Base-by-base conservation (phyloP, 1,140 invertebrate species). In the Colletes latitarsis region DNA sequence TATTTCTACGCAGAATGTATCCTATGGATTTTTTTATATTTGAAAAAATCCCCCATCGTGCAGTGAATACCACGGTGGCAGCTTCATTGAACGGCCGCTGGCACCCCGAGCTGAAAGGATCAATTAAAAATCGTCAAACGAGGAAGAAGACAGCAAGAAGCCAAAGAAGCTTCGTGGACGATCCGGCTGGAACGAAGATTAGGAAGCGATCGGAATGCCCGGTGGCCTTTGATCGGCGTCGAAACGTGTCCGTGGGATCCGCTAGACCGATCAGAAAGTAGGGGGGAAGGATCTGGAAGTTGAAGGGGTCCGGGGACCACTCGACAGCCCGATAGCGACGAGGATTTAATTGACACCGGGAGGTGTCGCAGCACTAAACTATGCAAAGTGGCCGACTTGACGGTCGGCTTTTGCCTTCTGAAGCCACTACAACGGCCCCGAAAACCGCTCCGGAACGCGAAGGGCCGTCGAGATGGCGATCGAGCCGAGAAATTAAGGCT, bases 321-420 rank as follows among this genome's bases (percentile, higher is more conserved):
- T 82, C 74, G 76, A 73, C 70, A 67, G 74, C 46, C 78, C 64
- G 85, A 86, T 86, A 86, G 58, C 84, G 72, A 85, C 76, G 76
- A 80, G 85, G 73, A 86, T 86, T 87, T 87, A 89, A 89, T 89
- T 84, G 92, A 92, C 91, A 91, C 90, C 88, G 88, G 88, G 84
- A 92, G 91, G 91, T 92, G 91, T 92, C 90, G 84, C 86, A 88
- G 88, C 86, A 89, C 88, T 86, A 90, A 92, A 91, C 91, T 91
- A 92, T 91, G 89, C 89, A 91, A 90, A 91, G 90, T 90, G 87
- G 89, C 85, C 77, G 64, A 62, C 74, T 62, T 6, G 68, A 49
- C 63, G 46, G 80, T 76, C 81, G 85, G 81, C 85, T 83, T 86
- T 87, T 55, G 57, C 66, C 43, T 57, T 82, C 80, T 82, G 76